A percentile compares a stretch with the other conserved stretches of the same genome.
Conservation (phyloP, 1,140 invertebrate genomes). For the silkworm (Bombyx mori) region ASM3026992v2 NC_085116.1:6982001-6982500, state of each 20-base stretch:
- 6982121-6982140: constrained; percentile 6
- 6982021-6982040: constrained; percentile 11
- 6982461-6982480: too few species aligned
- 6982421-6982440: too few species aligned
- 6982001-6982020: constrained; percentile 2
- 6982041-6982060: constrained; percentile 13
- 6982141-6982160: constrained; percentile 8
- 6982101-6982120: constrained; percentile 1
- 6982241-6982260: constrained; percentile 3
- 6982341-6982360: too few species aligned
- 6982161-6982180: constrained; percentile 2
- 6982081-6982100: constrained; percentile 6
- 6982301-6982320: too few species aligned
- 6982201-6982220: neutral
- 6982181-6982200: neutral
- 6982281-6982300: too few species aligned
- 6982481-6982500: too few species aligned
- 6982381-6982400: too few species aligned
- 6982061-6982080: constrained; percentile 8
- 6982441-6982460: too few species aligned
- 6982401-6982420: too few species aligned
- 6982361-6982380: too few species aligned
- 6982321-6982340: too few species aligned
- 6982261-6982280: neutral
- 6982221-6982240: neutral